Percentiles rank a stretch among this genome's conserved stretches.
Evolutionary conservation across 2,797 vertebrate genomes (phyloP).

Genomic region (Bucorvus abyssinicus): DNA sequence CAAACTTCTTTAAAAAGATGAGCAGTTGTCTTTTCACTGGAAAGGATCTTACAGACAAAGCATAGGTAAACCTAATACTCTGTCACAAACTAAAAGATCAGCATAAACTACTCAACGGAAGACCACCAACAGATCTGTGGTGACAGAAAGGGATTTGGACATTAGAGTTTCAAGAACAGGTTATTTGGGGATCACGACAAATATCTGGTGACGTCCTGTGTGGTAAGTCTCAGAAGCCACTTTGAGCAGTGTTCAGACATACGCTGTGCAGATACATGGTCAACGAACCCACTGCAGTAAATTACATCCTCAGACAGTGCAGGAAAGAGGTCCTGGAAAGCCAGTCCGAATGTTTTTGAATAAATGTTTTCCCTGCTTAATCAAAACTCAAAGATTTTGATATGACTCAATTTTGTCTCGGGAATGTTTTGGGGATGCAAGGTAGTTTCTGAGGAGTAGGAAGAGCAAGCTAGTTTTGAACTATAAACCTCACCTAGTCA

Average conservation of each 20-base stretch:
- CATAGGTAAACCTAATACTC: background rate
- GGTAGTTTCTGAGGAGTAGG: background rate
- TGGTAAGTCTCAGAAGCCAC: background rate
- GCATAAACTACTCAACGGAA: background rate
- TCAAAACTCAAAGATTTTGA: background rate
- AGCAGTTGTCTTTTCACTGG: background rate
- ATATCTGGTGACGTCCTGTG: background rate
- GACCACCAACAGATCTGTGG: background rate
- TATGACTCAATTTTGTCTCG: background rate
- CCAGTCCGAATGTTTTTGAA: background rate
- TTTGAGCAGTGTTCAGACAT: background rate
- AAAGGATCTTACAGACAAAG: background rate
- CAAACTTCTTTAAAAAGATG: background rate
- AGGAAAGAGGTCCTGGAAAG: background rate
- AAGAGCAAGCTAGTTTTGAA: background rate
- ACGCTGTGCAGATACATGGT: background rate
- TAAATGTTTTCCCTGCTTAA: background rate
- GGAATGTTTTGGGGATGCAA: background rate
- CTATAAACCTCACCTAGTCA: background rate
- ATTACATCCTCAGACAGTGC: background rate
- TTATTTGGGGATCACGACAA: background rate
- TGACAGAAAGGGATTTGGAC: background rate
- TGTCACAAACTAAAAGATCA: background rate
- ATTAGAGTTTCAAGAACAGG: background rate
- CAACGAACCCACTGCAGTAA: background rate